Conservation (phyloP, 1,140 invertebrate genomes). For the Eciton burchellii region DNA sequence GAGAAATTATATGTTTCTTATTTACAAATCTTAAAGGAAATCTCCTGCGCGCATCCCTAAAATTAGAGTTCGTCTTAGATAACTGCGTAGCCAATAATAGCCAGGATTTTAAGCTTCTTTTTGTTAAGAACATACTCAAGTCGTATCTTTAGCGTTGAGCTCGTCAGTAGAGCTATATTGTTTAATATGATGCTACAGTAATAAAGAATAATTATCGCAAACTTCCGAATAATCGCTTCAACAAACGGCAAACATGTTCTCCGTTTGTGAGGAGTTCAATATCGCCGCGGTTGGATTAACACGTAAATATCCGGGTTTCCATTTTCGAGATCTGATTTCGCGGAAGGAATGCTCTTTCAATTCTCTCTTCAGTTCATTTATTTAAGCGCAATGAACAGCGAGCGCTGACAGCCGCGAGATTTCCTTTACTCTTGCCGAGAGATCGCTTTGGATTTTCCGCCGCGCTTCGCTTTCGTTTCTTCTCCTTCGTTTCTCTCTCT, state of each 20-base stretch:
- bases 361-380: not conserved
- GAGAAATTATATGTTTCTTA: no score
- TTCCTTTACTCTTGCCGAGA: not conserved
- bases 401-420: not conserved
- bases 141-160: not conserved
- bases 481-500: not conserved
- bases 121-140: not conserved
- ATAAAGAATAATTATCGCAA: not conserved
- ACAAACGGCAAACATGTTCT: not conserved
- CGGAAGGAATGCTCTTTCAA: not conserved
- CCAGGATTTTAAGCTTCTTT: not conserved
- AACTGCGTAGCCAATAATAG: not conserved
- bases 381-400: not conserved
- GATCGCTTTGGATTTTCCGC: not conserved
- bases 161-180: not conserved
- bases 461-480: not conserved
- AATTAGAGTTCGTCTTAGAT: not conserved
- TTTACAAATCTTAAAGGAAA: no score
- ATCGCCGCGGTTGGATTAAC: not conserved
- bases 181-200: constrained; percentile 13
- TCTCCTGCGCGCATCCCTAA: no score
- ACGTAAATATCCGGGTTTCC: not conserved
- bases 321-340: not conserved
- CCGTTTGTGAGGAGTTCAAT: not conserved
- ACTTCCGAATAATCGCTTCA: not conserved